These are phyloP conservation scores for Glomeris maerens DNA, from an alignment of 1,140 invertebrate species.

Conservation along the genomic window DNA sequence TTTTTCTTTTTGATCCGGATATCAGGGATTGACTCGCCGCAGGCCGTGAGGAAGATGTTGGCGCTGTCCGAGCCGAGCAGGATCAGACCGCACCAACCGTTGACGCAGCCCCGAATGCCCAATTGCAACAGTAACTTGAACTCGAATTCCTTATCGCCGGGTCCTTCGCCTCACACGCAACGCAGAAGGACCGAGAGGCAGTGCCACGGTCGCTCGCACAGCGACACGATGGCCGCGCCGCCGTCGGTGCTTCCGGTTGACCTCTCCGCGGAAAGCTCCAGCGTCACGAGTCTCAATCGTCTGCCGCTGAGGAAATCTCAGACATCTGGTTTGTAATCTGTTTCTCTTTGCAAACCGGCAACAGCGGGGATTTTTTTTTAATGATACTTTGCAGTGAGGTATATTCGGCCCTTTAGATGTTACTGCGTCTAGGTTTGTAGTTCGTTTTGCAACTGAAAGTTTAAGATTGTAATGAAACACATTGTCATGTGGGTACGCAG, in stretches of 20 bases:
- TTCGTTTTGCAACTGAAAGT: no score
- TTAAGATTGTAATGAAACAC: no score
- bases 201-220: conserved; percentile 70
- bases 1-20: conserved; percentile 14
- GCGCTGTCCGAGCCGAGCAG: conserved; percentile 66
- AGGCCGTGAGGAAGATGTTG: conserved; percentile 83
- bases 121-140: no score
- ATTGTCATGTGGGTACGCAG: no score
- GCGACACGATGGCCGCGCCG: conserved; percentile 64
- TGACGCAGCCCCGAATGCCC: no score
- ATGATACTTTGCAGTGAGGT: no score
- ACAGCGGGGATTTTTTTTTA: no score
- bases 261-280: conserved; percentile 84
- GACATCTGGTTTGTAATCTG: conserved; percentile 70
- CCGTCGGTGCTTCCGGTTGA: conserved; percentile 60
- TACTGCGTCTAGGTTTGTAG: no score
- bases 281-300: conserved; percentile 80
- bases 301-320: conserved; percentile 71
- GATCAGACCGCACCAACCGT: conserved; percentile 69
- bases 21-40: conserved; percentile 80
- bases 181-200: conserved; percentile 38
- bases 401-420: no score
- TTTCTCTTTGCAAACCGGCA: no score
- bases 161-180: conserved; percentile 31
- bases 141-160: conserved; percentile 37